Evolutionary conservation across 2,113 vertebrate genomes (phyloP).

Genomic region (Parus major): DNA sequence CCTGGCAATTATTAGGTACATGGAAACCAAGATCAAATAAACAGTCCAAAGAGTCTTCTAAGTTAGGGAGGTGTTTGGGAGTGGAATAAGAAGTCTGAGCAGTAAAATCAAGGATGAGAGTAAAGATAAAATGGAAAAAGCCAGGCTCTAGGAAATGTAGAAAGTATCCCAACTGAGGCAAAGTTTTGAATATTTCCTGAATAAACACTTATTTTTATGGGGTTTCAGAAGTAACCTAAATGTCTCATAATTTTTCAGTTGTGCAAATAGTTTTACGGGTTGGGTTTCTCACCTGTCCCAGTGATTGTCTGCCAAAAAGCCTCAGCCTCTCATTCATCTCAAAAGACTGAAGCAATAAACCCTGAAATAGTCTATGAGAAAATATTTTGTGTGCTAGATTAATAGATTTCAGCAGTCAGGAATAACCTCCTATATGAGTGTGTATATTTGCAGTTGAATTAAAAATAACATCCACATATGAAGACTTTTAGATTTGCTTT

Average conservation of each 20-base stretch:
- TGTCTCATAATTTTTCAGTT: background rate
- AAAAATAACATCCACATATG: background rate
- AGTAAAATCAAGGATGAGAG: background rate
- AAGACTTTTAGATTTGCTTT: background rate
- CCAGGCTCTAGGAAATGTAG: background rate
- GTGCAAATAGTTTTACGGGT: background rate
- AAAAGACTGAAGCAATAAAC: background rate
- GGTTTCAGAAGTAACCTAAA: background rate
- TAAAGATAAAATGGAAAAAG: background rate
- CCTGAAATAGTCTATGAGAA: background rate
- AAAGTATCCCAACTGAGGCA: background rate
- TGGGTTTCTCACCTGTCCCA: fast-evolving
- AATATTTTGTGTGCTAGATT: background rate
- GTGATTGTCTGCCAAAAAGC: background rate
- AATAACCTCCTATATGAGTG: background rate
- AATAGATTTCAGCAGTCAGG: background rate
- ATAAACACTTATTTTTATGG: background rate
- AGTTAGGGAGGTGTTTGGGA: background rate
- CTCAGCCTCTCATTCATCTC: background rate
- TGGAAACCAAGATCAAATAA: background rate
- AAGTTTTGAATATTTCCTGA: background rate
- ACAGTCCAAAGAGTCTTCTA: background rate
- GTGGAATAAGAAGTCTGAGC: background rate
- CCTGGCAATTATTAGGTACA: background rate
- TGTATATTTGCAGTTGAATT: background rate